A percentile compares a stretch with the other conserved stretches of the same genome.
Evolutionary conservation across 2,888 invertebrate species (phyloP).

Genomic region (Amaurobius ferox): DNA sequence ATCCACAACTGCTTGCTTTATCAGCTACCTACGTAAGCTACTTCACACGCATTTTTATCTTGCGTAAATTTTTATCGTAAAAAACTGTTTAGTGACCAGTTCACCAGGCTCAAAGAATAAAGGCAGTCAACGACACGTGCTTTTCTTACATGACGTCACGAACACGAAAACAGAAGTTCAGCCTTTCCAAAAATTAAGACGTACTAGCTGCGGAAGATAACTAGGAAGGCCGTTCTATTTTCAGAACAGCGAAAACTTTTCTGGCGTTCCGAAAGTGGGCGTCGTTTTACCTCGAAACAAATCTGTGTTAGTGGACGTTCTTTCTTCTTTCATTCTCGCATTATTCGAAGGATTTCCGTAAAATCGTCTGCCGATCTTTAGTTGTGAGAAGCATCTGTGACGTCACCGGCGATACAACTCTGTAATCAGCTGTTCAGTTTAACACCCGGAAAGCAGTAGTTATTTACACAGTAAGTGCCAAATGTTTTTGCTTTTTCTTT

Average conservation of each 20-base stretch:
- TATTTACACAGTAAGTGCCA: not conserved
- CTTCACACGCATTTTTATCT: too few species aligned
- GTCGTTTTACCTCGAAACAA: slow-evolving; percentile 10
- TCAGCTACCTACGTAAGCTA: too few species aligned
- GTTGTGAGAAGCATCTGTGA: not conserved
- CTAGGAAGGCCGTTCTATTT: slow-evolving; percentile 24
- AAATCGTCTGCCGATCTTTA: not conserved
- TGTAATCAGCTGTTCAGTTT: slow-evolving; percentile 7
- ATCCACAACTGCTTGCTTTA: too few species aligned
- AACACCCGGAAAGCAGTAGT: not conserved
- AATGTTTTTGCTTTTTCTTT: too few species aligned
- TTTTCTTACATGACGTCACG: not conserved
- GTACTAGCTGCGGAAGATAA: not conserved
- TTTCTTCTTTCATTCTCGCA: not conserved
- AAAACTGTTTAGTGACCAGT: not conserved
- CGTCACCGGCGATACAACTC: not conserved
- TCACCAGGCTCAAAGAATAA: not conserved
- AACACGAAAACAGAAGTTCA: slow-evolving; percentile 15
- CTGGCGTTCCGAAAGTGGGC: slow-evolving; percentile 10
- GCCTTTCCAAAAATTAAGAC: slow-evolving; percentile 19
- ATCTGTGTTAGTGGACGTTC: slow-evolving; percentile 14
- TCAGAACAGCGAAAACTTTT: slow-evolving; percentile 5
- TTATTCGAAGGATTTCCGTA: slow-evolving; percentile 1
- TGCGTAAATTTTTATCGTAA: not conserved
- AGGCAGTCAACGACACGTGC: not conserved